phyloP scores from a whole-genome alignment of 2,797 vertebrate genomes.

The Pangasius macronema region DNA sequence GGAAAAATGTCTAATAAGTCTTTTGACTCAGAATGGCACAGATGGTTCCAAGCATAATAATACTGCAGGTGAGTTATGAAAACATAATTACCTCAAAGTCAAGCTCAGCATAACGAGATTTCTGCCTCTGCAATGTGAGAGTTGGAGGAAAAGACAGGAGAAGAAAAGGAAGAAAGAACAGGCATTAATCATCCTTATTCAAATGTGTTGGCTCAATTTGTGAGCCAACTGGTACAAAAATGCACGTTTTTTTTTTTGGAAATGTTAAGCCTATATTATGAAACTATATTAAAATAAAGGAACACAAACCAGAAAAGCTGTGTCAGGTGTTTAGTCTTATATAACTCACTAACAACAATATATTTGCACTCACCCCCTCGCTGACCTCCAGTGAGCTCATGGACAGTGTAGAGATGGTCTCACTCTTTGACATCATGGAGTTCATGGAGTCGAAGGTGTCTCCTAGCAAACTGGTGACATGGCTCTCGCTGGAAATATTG shows the following conservation, averaged over 20 bases:
- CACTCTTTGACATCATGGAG: constrained; percentile 89
- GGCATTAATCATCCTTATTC: constrained; percentile 27
- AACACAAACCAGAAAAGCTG: neutral
- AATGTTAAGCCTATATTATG: neutral
- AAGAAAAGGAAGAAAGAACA: constrained; percentile 6
- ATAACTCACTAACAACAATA: neutral
- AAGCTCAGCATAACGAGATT: constrained; percentile 96
- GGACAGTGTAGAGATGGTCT: constrained; percentile 91
- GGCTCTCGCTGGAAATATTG: constrained; percentile 87
- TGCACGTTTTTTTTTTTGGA: neutral
- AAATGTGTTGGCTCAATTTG: neutral
- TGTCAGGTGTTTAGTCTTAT: neutral
- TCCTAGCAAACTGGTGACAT: constrained; percentile 87
- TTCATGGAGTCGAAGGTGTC: constrained; percentile 90
- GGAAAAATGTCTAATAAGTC: too few species aligned
- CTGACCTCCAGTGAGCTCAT: constrained; percentile 98
- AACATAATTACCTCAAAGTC: constrained; percentile 92
- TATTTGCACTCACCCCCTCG: constrained; percentile 38
- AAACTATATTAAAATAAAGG: neutral
- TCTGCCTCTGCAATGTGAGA: constrained; percentile 83
- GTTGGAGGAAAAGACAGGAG: neutral
- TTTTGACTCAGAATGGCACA: neutral
- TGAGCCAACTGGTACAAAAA: neutral
- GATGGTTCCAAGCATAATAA: constrained; percentile 11
- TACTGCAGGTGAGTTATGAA: neutral